Evolutionary conservation across 2,113 vertebrate species (phyloP).

Genomic region (Brachypteracias leptosomus): DNA sequence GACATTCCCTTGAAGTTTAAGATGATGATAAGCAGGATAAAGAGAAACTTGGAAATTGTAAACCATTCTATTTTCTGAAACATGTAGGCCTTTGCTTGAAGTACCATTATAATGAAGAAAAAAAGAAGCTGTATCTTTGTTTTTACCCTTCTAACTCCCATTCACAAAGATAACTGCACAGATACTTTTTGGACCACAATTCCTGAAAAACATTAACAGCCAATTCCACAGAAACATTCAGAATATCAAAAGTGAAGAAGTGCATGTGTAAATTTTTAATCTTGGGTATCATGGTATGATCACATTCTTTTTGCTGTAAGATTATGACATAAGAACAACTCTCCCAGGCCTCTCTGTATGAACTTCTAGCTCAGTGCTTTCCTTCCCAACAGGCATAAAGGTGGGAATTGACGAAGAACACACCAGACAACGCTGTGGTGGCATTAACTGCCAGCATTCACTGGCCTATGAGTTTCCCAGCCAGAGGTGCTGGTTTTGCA

Average conservation of each 20-base stretch:
- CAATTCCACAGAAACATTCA: neutral
- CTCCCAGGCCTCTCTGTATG: neutral
- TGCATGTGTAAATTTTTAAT: neutral
- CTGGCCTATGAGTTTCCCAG: neutral
- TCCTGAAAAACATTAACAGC: neutral
- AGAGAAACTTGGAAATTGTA: neutral
- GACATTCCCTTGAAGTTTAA: neutral
- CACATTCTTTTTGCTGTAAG: neutral
- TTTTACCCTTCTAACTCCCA: neutral
- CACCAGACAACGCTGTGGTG: neutral
- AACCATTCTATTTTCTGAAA: neutral
- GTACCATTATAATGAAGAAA: neutral
- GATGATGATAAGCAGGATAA: neutral
- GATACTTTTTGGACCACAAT: neutral
- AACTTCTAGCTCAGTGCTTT: neutral
- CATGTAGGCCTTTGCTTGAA: neutral
- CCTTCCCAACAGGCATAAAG: neutral
- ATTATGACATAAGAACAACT: neutral
- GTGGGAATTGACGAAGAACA: neutral
- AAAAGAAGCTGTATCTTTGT: neutral
- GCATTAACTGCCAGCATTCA: neutral
- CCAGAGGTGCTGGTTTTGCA: neutral
- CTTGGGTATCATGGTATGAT: neutral
- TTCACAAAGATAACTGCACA: neutral
- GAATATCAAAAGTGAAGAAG: neutral